Conservation (phyloP, 2,888 invertebrate genomes). For the Mimachlamys varia region DNA sequence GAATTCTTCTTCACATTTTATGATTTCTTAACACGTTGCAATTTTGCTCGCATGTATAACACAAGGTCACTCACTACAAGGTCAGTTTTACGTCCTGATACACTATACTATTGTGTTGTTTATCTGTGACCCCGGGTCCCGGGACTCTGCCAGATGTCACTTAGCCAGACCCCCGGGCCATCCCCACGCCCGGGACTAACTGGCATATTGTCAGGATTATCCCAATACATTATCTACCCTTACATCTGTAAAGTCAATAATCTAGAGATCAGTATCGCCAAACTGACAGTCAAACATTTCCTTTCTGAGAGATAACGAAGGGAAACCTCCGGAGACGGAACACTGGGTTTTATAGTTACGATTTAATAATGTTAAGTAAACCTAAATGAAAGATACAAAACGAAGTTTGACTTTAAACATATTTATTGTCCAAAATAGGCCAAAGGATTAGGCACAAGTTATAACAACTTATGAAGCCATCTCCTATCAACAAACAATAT, state of each 20-base stretch:
- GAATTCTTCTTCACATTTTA: too few relatives aligned
- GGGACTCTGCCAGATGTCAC: neutral
- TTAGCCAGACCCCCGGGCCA: conserved; percentile 26
- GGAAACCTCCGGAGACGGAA: neutral
- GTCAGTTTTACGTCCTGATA: neutral
- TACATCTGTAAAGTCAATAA: conserved; percentile 2
- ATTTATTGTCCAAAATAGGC: too few relatives aligned
- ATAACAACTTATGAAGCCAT: too few relatives aligned
- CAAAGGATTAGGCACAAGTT: too few relatives aligned
- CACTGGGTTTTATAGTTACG: too few relatives aligned
- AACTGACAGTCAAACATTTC: neutral
- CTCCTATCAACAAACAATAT: too few relatives aligned
- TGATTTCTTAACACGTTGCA: too few relatives aligned
- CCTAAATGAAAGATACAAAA: too few relatives aligned
- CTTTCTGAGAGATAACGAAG: neutral
- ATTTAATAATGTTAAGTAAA: too few relatives aligned
- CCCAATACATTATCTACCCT: neutral
- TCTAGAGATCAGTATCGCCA: neutral
- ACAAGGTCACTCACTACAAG: too few relatives aligned
- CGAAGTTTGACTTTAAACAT: too few relatives aligned
- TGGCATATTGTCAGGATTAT: conserved; percentile 16
- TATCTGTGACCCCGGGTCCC: neutral
- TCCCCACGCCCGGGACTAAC: conserved; percentile 10
- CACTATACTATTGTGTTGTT: neutral
- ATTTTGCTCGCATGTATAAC: too few relatives aligned